A percentile compares a stretch with the other conserved stretches of the same genome.
These are phyloP conservation scores for Chamaetylas fuelleborni DNA, from an alignment of 2,113 vertebrate genomes.

Conservation along the genomic window DNA sequence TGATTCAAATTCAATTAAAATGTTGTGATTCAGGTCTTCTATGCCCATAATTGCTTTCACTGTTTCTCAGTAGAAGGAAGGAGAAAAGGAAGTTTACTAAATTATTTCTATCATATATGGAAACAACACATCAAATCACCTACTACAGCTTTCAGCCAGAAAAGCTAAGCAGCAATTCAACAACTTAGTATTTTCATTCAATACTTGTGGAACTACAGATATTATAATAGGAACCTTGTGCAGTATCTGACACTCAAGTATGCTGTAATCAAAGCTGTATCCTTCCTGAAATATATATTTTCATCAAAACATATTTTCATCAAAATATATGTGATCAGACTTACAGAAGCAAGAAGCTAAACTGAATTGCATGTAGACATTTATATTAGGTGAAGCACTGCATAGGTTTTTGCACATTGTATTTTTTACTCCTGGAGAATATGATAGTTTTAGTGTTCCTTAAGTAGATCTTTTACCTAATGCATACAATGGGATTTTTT, in stretches of 20 bases:
- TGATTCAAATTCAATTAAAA: not conserved
- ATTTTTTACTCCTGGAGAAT: not conserved
- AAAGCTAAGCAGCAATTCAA: not conserved
- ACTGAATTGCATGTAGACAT: not conserved
- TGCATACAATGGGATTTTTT: not conserved
- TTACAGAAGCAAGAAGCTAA: not conserved
- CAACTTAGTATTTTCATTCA: not conserved
- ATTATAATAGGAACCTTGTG: not conserved
- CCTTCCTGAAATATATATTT: not conserved
- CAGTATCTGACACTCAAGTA: not conserved
- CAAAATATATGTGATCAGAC: not conserved
- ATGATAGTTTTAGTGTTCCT: accelerated
- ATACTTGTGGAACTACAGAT: not conserved
- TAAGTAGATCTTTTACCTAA: not conserved
- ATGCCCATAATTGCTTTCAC: not conserved
- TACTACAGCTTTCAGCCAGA: not conserved
- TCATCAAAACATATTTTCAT: not conserved
- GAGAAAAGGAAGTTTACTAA: not conserved
- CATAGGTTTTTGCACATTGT: not conserved
- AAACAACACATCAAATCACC: not conserved
- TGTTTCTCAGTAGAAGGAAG: not conserved
- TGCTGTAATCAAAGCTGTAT: not conserved
- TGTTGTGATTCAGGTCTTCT: not conserved
- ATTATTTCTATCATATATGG: not conserved
- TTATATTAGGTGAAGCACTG: not conserved